phyloP scores from a whole-genome alignment of 2,113 vertebrate species.

The Leiothrix lutea region DNA sequence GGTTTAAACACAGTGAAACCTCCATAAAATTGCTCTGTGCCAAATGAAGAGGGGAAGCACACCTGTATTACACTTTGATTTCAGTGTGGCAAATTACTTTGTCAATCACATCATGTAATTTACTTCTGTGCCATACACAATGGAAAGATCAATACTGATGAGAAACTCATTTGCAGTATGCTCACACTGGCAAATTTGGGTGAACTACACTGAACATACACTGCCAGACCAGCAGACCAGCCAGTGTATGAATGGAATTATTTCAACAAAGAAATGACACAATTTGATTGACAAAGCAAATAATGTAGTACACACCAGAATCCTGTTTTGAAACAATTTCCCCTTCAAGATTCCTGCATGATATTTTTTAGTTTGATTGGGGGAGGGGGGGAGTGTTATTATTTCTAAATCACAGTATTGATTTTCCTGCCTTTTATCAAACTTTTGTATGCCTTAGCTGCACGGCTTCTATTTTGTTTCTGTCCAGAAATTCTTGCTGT shows the following conservation, averaged over 20 bases:
- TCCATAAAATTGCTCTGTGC: slow-evolving; percentile 9
- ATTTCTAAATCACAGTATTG: slow-evolving; percentile 1
- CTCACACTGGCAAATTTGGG: neutral
- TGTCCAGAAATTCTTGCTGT: neutral
- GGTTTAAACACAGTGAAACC: slow-evolving; percentile 38
- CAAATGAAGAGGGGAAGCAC: slow-evolving; percentile 43
- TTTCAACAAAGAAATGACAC: neutral
- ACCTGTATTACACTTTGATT: slow-evolving; percentile 25
- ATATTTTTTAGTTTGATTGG: neutral
- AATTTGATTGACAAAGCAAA: slow-evolving; percentile 11
- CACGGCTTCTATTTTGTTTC: neutral
- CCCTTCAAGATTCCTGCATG: neutral
- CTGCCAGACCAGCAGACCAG: neutral
- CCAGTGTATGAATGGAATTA: neutral
- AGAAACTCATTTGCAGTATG: slow-evolving; percentile 47
- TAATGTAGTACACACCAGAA: neutral
- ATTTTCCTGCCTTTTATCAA: neutral
- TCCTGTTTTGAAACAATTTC: neutral
- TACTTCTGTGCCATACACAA: slow-evolving; percentile 32
- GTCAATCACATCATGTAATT: slow-evolving; percentile 49
- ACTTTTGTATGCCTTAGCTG: neutral
- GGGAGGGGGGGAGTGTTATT: neutral
- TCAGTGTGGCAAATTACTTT: slow-evolving; percentile 50
- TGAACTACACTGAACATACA: neutral
- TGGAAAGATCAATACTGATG: slow-evolving; percentile 54